Conservation (phyloP, 1,140 invertebrate species). For the Apis dorsata region DNA sequence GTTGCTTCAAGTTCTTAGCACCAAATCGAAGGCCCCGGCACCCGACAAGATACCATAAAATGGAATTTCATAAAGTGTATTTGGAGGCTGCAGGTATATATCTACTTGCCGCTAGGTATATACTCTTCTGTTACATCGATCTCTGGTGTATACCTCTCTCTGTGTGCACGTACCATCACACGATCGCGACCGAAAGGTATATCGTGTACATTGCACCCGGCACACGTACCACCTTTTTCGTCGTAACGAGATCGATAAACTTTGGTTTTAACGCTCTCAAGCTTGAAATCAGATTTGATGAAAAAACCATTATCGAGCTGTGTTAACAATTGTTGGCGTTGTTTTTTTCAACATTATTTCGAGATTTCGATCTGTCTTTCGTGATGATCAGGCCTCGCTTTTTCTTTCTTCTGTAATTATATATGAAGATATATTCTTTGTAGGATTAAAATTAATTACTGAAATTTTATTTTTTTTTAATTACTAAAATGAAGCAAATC, state of each 20-base stretch:
- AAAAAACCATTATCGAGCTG: background rate
- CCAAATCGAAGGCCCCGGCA: constrained; percentile 72
- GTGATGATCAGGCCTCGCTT: no score
- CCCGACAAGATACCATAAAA: constrained; percentile 66
- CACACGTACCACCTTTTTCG: background rate
- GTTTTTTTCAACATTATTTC: no score
- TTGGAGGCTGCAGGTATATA: constrained; percentile 57
- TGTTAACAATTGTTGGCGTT: background rate
- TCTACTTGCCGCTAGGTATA: constrained; percentile 43
- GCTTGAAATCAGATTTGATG: background rate
- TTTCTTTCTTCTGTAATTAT: no score
- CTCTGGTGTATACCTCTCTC: constrained; percentile 3
- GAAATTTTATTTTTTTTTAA: no score
- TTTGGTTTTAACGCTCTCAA: background rate
- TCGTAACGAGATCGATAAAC: constrained; percentile 5
- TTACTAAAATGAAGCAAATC: no score
- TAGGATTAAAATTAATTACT: no score
- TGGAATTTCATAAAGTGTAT: constrained; percentile 72
- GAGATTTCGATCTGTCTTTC: no score
- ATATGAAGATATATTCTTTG: no score
- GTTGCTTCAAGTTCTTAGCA: constrained; percentile 78
- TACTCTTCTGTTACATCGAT: constrained; percentile 29
- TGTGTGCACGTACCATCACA: background rate
- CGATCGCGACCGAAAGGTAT: background rate
- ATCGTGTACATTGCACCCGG: no score